Conservation (phyloP, 2,113 vertebrate species). For the Apeltes quadracus region DNA sequence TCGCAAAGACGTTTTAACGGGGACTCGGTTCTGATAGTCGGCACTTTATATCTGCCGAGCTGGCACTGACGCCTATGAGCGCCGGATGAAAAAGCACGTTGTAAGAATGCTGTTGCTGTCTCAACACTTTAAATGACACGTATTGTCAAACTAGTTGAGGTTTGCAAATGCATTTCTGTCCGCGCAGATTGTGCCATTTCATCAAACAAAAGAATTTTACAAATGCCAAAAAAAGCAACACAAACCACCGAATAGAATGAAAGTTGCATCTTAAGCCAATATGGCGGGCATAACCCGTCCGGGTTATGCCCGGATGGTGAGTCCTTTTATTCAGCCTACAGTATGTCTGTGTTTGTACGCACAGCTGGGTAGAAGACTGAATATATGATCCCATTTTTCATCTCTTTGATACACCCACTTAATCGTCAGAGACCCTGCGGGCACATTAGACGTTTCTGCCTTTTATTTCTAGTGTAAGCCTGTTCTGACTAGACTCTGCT, state of each 20-base stretch:
- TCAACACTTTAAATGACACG: not conserved
- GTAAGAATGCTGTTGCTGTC: not conserved
- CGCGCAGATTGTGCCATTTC: not conserved
- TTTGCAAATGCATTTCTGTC: not conserved
- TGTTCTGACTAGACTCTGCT: slow-evolving; percentile 38
- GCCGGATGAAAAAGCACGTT: not conserved
- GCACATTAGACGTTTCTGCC: slow-evolving; percentile 54
- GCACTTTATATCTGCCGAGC: not conserved
- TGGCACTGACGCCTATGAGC: not conserved
- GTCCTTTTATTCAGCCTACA: too few species aligned
- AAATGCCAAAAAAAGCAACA: not conserved
- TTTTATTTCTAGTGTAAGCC: slow-evolving; percentile 45
- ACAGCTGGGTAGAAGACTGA: not conserved
- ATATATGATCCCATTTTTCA: slow-evolving; percentile 4
- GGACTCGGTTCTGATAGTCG: not conserved
- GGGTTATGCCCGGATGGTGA: too few species aligned
- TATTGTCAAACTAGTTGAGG: not conserved
- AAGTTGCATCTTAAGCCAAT: too few species aligned
- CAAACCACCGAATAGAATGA: not conserved
- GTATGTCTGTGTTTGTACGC: too few species aligned
- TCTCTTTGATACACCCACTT: slow-evolving; percentile 23
- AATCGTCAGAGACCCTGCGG: slow-evolving; percentile 19
- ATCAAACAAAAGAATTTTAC: too few species aligned
- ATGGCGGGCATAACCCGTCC: too few species aligned
- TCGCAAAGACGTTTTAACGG: not conserved